A percentile compares a stretch with the other conserved stretches of the same genome.
Evolutionary conservation across 2,888 invertebrate species (phyloP).

Genomic region (Pteria penguin): DNA sequence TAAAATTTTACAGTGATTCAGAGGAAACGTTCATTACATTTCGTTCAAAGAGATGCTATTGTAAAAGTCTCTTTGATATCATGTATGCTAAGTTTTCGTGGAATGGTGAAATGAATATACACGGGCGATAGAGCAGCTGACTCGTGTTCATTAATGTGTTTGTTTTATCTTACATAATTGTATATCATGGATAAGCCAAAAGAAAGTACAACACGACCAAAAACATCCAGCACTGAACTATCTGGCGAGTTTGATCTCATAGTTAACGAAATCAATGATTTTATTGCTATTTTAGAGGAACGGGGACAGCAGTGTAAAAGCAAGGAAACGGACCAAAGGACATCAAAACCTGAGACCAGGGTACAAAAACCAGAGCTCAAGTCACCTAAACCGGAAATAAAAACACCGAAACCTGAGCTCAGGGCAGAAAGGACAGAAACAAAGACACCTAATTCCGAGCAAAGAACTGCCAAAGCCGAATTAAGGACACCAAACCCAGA

Average conservation of each 20-base stretch:
- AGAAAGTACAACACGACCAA: slow-evolving; percentile 16
- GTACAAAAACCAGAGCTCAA: no score
- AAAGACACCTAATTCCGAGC: background rate
- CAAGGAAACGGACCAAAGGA: slow-evolving; percentile 35
- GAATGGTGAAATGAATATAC: background rate
- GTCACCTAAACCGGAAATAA: slow-evolving; percentile 32
- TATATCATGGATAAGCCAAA: background rate
- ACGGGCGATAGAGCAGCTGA: background rate
- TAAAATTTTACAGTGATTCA: background rate
- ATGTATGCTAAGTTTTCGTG: background rate
- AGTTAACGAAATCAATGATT: slow-evolving; percentile 74
- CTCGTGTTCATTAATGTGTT: background rate
- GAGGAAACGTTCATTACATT: background rate
- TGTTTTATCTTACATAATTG: background rate
- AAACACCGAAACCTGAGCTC: background rate
- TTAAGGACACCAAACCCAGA: slow-evolving; percentile 31
- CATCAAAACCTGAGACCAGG: background rate
- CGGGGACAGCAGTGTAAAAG: slow-evolving; percentile 54
- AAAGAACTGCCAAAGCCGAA: background rate
- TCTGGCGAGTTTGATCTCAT: slow-evolving; percentile 72
- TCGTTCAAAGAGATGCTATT: background rate
- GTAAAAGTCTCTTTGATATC: background rate
- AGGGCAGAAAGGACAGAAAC: slow-evolving; percentile 15
- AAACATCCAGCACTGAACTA: slow-evolving; percentile 62
- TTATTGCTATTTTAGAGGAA: slow-evolving; percentile 69